Conservation (phyloP, 2,888 invertebrate species). For the Gastracanthus pulcherrimus region DNA sequence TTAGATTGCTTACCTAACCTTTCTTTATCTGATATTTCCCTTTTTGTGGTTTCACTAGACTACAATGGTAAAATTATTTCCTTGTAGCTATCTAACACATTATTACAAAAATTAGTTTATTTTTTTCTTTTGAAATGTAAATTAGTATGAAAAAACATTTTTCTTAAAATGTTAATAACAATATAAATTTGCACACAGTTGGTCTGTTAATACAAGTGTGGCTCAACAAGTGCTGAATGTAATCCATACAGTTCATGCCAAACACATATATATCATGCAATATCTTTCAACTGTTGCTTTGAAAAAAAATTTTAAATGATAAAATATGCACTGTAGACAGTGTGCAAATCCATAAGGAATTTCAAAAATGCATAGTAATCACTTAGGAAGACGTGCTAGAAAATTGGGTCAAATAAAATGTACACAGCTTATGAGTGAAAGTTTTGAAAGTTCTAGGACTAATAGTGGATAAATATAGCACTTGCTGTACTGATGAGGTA, state of each 20-base stretch:
- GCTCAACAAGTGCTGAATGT: conserved; percentile 30
- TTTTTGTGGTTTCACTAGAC: background rate
- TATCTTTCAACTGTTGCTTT: background rate
- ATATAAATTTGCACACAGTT: conserved; percentile 26
- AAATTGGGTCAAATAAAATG: conserved; percentile 66
- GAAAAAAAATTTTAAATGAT: background rate
- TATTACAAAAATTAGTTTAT: background rate
- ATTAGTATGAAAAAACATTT: background rate
- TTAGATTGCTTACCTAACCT: conserved; percentile 46
- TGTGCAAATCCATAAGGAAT: conserved; percentile 40
- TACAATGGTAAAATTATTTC: background rate
- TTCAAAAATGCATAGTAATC: conserved; percentile 53
- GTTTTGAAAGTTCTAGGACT: conserved; percentile 65
- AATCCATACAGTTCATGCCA: conserved; percentile 9
- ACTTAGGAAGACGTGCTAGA: conserved; percentile 55
- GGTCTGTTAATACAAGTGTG: conserved; percentile 48
- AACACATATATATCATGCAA: background rate
- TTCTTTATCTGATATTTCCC: conserved; percentile 17
- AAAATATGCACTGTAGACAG: background rate
- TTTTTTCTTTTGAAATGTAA: background rate
- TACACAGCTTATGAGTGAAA: conserved; percentile 63
- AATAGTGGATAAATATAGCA: conserved; percentile 56
- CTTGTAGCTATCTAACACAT: background rate
- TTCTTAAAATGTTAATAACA: conserved; percentile 12
- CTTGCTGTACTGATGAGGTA: conserved; percentile 32